Evolutionary conservation across 2,797 vertebrate species (phyloP), one percentile per base, ranked within the genome.

Genomic region (Acipenser transmontanus): DNA sequence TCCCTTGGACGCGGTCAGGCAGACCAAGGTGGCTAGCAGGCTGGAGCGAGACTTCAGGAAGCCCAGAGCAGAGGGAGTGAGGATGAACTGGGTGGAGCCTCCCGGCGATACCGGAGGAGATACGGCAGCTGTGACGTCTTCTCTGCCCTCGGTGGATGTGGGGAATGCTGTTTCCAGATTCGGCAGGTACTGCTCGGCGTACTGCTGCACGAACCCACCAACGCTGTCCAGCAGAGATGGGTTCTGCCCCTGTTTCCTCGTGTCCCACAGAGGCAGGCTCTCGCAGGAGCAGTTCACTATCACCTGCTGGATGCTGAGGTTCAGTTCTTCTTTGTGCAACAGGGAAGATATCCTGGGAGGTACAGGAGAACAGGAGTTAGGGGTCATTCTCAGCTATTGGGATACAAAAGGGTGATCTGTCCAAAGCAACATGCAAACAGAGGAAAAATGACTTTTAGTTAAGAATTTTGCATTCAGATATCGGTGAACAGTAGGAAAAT

Each of bases 271-370:
- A 1, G 86, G 87, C 59, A 98, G 83, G 59, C 82, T 70, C 63
- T 95, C 93, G 71, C 96, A 98, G 84, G 97, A 99, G 77, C 87
- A 91, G 78, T 82, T 88, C 62, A 96, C 78, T 12, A 98, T 93
- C 69, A 99, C 91, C 79, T 97, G 86, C 66, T 94, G 93, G 66
- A 99, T 87, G 20, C 90, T 96, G 66, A 99, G 79, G 9, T 71
- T 82, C 69, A 98, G 81, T 1, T 84, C 82, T 70, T 95, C 93
- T 76, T 85, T 93, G 79, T 89, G 83, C 76, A 98, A 82, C 68
- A 98, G 76, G 47, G 80, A 84, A 67, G 92, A 86, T 63, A 96
- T 72, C 77, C 96, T 98, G 77, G 6, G 73, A 52, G 59, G 73
- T 66, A 17, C 78, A 59, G 74, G 76, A 68, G 1, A 52, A 34